Evolutionary conservation across 2,113 vertebrate genomes (phyloP).

Genomic region (Alouatta palliata): DNA sequence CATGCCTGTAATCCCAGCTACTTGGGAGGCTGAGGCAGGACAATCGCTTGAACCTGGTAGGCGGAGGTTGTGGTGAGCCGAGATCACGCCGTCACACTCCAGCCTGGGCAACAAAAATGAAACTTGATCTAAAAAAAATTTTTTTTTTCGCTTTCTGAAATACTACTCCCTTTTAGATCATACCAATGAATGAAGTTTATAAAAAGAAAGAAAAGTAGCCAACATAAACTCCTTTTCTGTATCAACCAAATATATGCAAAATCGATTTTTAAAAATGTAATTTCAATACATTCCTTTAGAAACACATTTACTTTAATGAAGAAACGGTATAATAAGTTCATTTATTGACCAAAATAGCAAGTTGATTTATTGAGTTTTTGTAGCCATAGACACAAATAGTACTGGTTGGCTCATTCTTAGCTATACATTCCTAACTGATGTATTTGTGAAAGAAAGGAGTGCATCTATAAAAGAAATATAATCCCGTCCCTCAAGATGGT

Average conservation of each 20-base stretch:
- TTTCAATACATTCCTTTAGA: slow-evolving; percentile 7
- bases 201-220: slow-evolving; percentile 12
- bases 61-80: too few species aligned
- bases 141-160: slow-evolving; percentile 38
- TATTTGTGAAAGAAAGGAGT: neutral
- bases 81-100: too few species aligned
- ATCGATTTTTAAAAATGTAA: neutral
- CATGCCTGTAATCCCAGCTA: too few species aligned
- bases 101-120: too few species aligned
- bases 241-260: neutral
- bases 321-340: neutral
- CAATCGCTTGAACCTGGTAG: too few species aligned
- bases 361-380: neutral
- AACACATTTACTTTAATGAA: slow-evolving; percentile 23
- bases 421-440: neutral
- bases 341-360: neutral
- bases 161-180: neutral
- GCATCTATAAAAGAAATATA: neutral
- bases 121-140: neutral
- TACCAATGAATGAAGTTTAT: neutral
- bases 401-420: neutral
- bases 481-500: too few species aligned
- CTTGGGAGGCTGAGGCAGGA: too few species aligned
- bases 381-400: neutral
- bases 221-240: neutral